phyloP scores from a whole-genome alignment of 2,888 invertebrate species.

The Chrysina gloriosa region DNA sequence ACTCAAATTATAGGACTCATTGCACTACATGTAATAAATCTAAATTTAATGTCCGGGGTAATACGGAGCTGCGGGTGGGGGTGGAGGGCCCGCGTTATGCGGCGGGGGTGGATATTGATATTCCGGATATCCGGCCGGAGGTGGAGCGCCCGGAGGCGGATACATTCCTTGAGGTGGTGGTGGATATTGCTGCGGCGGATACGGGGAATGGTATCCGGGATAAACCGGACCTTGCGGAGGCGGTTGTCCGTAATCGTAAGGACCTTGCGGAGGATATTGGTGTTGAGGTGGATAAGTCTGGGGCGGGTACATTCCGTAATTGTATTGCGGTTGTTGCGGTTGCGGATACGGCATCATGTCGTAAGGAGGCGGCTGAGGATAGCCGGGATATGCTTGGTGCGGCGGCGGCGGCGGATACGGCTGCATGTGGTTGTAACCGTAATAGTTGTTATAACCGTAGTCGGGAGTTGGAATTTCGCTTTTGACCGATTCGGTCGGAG shows the following conservation, averaged over 20 bases:
- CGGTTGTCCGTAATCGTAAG: constrained; percentile 50
- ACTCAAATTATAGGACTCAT: constrained; percentile 40
- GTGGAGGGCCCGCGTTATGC: constrained; percentile 37
- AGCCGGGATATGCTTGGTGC: constrained; percentile 48
- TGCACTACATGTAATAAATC: constrained; percentile 37
- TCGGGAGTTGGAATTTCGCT: constrained; percentile 54
- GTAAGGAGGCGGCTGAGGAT: constrained; percentile 58
- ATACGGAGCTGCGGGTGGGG: constrained; percentile 45
- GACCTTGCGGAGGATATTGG: constrained; percentile 54
- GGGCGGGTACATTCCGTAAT: constrained; percentile 54
- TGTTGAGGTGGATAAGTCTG: constrained; percentile 57
- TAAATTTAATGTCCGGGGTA: constrained; percentile 44
- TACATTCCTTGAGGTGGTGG: constrained; percentile 56
- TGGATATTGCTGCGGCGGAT: constrained; percentile 58
- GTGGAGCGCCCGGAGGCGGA: constrained; percentile 52
- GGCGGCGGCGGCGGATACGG: constrained; percentile 57
- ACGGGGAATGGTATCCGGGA: constrained; percentile 54
- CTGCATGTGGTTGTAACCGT: constrained; percentile 56
- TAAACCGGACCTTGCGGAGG: constrained; percentile 52
- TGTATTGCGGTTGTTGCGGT: constrained; percentile 55
- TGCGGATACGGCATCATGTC: constrained; percentile 58
- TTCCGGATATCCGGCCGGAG: constrained; percentile 55
- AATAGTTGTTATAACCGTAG: constrained; percentile 57
- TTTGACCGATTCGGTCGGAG: constrained; percentile 45
- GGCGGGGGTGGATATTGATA: constrained; percentile 56